Conservation (phyloP, 2,113 vertebrate genomes). For the Daboia siamensis region DNA sequence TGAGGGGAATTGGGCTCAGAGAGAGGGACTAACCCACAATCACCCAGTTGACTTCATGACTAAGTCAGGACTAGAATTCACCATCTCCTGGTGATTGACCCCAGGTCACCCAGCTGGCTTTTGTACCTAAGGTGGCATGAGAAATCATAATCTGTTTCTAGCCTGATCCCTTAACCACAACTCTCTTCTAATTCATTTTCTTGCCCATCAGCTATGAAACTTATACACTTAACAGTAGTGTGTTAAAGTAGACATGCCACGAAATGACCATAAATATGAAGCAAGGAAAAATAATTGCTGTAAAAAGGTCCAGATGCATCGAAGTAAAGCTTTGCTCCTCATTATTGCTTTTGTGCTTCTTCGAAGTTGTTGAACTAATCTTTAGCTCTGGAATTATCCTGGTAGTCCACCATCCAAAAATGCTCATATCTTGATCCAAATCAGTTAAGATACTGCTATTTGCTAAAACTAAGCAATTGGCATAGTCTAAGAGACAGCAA, state of each 20-base stretch:
- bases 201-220: not conserved
- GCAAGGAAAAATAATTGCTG: not conserved
- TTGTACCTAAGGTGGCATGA: not conserved
- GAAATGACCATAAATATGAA: not conserved
- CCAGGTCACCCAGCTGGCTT: not conserved
- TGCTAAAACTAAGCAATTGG: not conserved
- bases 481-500: not conserved
- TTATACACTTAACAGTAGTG: not conserved
- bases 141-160: not conserved
- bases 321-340: not conserved
- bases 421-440: not conserved
- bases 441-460: not conserved
- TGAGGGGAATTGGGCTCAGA: not conserved
- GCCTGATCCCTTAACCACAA: not conserved
- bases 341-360: not conserved
- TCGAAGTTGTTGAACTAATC: not conserved
- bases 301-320: not conserved
- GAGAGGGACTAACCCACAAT: no score
- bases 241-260: not conserved
- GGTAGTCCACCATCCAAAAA: not conserved
- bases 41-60: not conserved
- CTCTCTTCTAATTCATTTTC: not conserved
- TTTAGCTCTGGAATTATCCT: not conserved
- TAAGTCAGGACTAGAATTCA: not conserved
- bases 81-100: not conserved